These are phyloP conservation scores for Spinibarbus caldwelli DNA, from an alignment of 2,797 vertebrate genomes.

Conservation along the genomic window DNA sequence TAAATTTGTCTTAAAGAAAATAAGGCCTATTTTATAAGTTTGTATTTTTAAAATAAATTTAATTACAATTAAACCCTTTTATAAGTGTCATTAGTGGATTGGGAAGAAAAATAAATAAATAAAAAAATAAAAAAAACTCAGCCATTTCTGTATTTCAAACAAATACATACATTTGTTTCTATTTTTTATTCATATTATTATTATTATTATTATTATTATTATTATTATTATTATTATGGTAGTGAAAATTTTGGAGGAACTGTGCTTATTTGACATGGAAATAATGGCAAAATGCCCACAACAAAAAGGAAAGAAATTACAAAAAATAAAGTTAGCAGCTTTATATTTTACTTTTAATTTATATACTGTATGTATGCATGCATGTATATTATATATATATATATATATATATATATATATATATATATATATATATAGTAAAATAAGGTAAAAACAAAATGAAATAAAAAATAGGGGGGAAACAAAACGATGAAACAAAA, in stretches of 20 bases:
- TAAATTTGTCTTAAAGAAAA: not conserved
- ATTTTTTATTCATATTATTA: too few species aligned
- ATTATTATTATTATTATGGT: not conserved
- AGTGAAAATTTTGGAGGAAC: too few species aligned
- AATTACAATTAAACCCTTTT: not conserved
- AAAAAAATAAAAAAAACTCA: too few species aligned
- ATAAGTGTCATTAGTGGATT: not conserved
- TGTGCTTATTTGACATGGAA: not conserved
- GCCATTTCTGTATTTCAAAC: not conserved
- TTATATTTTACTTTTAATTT: too few species aligned
- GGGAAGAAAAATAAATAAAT: too few species aligned
- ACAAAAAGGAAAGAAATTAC: not conserved
- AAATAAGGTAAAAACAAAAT: not conserved
- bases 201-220: too few species aligned
- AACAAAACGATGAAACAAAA: not conserved
- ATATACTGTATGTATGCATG: slow-evolving; percentile 21
- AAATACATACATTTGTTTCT: too few species aligned
- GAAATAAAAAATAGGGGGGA: not conserved
- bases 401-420: too few species aligned
- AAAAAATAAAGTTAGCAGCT: not conserved
- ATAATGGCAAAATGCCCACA: not conserved
- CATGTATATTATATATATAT: too few species aligned
- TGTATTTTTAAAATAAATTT: not conserved
- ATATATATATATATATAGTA: too few species aligned
- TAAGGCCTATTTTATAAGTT: not conserved